Percentiles rank a stretch among this genome's conserved stretches.
These are phyloP conservation scores for Thryonomys swinderianus DNA, from an alignment of 2,113 vertebrate genomes.

Conservation along the genomic window DNA sequence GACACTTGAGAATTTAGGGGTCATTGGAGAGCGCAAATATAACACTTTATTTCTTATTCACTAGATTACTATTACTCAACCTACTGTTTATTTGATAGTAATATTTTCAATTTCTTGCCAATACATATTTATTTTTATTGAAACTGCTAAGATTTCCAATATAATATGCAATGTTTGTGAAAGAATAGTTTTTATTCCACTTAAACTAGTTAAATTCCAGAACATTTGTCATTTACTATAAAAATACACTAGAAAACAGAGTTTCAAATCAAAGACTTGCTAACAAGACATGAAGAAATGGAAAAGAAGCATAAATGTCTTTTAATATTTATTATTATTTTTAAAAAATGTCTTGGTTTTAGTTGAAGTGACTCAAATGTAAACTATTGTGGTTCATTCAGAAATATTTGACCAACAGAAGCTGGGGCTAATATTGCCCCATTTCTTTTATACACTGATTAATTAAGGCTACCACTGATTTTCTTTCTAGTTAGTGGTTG, in stretches of 20 bases:
- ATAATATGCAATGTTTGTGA: no score
- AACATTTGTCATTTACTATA: neutral
- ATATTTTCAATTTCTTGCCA: no score
- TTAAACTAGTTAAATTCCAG: no score
- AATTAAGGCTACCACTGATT: neutral
- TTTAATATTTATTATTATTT: neutral
- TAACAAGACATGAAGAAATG: neutral
- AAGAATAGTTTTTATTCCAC: no score
- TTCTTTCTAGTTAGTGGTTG: neutral
- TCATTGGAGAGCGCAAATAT: no score
- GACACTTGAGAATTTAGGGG: no score
- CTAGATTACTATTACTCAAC: no score
- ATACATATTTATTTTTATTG: no score
- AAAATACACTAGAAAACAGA: neutral
- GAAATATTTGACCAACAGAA: neutral
- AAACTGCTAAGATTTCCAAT: no score
- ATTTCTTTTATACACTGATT: neutral
- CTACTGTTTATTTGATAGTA: no score
- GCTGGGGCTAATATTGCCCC: neutral
- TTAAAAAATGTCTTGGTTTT: no score
- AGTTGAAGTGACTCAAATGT: neutral
- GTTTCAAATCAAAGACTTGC: neutral
- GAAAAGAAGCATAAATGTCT: neutral
- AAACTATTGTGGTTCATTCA: neutral
- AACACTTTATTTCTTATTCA: no score